A percentile compares a stretch with the other conserved stretches of the same genome.
Conservation (phyloP, 1,140 invertebrate species). For the Cydia fagiglandana region DNA sequence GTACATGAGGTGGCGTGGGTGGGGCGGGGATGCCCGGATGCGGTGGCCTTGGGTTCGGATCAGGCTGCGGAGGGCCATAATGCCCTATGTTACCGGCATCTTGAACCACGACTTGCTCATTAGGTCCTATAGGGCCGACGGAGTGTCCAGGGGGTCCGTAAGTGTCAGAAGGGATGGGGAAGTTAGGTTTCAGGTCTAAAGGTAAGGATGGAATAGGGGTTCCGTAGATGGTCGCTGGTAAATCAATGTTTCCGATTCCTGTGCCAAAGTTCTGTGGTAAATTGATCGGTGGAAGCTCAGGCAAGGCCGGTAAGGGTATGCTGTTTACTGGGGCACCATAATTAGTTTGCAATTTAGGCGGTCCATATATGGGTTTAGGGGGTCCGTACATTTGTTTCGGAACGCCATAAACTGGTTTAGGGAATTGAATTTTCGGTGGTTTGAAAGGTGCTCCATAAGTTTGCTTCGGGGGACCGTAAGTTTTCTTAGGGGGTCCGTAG, state of each 20-base stretch:
- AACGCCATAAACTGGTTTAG: conserved; percentile 56
- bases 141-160: conserved; percentile 73
- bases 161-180: conserved; percentile 69
- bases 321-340: conserved; percentile 75
- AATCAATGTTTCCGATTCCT: conserved; percentile 42
- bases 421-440: conserved; percentile 66
- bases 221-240: conserved; percentile 74
- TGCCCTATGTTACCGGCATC: conserved; percentile 63
- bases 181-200: conserved; percentile 75
- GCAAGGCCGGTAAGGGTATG: conserved; percentile 57
- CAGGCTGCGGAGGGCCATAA: conserved; percentile 80
- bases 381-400: conserved; percentile 58
- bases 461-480: conserved; percentile 73
- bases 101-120: conserved; percentile 66
- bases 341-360: conserved; percentile 52
- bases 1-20: conserved; percentile 86
- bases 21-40: conserved; percentile 85
- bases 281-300: conserved; percentile 62
- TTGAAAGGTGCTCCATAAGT: conserved; percentile 59
- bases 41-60: conserved; percentile 76
- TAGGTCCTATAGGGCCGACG: conserved; percentile 62
- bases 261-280: conserved; percentile 50
- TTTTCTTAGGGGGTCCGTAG: conserved; percentile 63
- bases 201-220: conserved; percentile 69
- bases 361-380: conserved; percentile 77